Evolutionary conservation across 2,113 vertebrate genomes (phyloP).

Genomic region (Grammomys surdaster): DNA sequence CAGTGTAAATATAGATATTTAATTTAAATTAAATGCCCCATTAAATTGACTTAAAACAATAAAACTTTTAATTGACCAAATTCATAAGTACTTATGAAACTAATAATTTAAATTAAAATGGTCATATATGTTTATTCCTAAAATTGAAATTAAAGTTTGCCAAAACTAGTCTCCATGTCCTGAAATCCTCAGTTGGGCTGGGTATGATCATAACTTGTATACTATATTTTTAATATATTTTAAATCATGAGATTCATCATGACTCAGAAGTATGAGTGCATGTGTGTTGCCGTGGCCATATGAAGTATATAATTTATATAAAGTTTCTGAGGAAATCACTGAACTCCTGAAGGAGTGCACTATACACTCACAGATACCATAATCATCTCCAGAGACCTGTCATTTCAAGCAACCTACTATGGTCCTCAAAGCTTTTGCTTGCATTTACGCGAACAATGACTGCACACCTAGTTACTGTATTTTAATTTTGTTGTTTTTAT

Average conservation of each 20-base stretch:
- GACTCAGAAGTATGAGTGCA: background rate
- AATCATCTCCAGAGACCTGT: background rate
- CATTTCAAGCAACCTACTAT: fast-evolving
- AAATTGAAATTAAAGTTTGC: background rate
- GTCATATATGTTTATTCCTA: background rate
- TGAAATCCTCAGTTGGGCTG: background rate
- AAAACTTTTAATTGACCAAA: background rate
- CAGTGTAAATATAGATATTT: background rate
- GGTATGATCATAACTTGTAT: background rate
- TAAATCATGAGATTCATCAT: background rate
- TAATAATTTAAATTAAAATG: background rate
- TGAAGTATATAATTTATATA: background rate
- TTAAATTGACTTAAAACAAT: background rate
- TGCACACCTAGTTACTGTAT: background rate
- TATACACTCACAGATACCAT: no score
- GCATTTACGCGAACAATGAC: fast-evolving
- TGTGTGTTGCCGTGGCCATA: no score
- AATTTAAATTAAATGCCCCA: background rate
- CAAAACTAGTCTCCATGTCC: background rate
- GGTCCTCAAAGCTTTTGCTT: background rate
- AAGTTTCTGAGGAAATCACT: no score
- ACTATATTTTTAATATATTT: background rate
- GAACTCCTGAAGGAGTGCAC: background rate
- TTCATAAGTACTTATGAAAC: background rate
- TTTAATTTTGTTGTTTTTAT: background rate